Evolutionary conservation across 2,113 vertebrate species (phyloP), one percentile per base, ranked within the genome.

Genomic region (Barnardius zonarius): DNA sequence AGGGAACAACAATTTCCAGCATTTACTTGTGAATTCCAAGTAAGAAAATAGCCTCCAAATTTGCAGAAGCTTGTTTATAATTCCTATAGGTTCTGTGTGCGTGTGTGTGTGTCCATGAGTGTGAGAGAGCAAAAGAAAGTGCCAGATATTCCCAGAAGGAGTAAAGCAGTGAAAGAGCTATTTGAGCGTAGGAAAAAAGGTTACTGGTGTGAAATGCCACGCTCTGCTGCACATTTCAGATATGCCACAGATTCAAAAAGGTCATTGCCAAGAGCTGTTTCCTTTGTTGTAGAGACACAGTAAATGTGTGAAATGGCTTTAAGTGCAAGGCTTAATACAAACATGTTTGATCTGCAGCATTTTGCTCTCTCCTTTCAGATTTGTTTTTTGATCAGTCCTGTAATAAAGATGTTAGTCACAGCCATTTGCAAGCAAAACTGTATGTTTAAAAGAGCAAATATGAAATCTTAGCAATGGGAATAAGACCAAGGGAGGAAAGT

Each of bases 351-450:
- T 80, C 73, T 82, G 16, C 4, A 5, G 67, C 7, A n/a, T 10
- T 83, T 82, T 31, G 41, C 31, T 92, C 27, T 90, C 35, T 76
- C 44, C 18, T 78, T 82, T 68, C 30, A 20, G 48, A 48, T 12
- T 16, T 44, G 1, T 59, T 75, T 75, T 59, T 48, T 25, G 27
- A 83, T 91, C 90, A 67, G n/a, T 35, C 27, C 46, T 79, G 31
- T 83, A 88, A 82, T 72, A 86, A 91, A 96, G 84, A 55, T 67
- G 37, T 93, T 80, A 91, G 84, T 64, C 39, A 52, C 43, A 80
- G 41, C 31, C 43, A 74, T 74, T 82, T 91, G 49, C 51, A 86
- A 46, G 37, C 37, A 93, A 90, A 92, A 66, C 18, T 64, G 5
- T 52, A 54, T 25, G 48, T 93, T 64, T 73, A 37, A 69, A 89